These are phyloP conservation scores for Augochlora pura DNA, from an alignment of 1,140 invertebrate species.

Conservation along the genomic window DNA sequence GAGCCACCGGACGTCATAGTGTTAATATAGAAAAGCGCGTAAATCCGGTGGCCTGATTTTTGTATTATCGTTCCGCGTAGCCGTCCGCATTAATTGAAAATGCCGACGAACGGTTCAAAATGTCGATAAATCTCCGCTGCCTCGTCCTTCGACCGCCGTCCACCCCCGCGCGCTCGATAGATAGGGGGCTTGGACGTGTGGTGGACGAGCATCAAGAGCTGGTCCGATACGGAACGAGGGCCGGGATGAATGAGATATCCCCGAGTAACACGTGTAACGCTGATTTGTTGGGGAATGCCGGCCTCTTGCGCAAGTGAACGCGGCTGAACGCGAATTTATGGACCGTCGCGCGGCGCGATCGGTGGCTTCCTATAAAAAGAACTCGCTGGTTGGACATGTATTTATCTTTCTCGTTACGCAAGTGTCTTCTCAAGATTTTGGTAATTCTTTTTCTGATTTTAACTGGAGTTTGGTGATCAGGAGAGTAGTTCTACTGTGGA, in stretches of 20 bases:
- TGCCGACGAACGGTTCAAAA: constrained; percentile 53
- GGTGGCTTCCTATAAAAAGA: too few species aligned
- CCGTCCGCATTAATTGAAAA: constrained; percentile 53
- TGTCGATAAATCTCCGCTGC: constrained; percentile 58
- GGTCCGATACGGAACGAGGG: constrained; percentile 8
- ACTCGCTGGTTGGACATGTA: too few species aligned
- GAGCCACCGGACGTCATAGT: too few species aligned
- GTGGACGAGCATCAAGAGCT: constrained; percentile 8
- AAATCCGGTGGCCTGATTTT: constrained; percentile 17
- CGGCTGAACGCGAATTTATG: constrained; percentile 2
- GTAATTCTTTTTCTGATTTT: too few species aligned
- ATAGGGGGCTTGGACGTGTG: constrained; percentile 35
- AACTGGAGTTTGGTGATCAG: too few species aligned
- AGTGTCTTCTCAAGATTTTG: too few species aligned
- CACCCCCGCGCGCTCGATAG: constrained; percentile 19
- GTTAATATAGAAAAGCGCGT: background rate
- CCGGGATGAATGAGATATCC: constrained; percentile 47
- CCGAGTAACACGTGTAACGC: constrained; percentile 58
- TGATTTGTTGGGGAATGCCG: constrained; percentile 53
- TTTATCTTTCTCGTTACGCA: too few species aligned
- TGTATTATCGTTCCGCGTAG: constrained; percentile 37
- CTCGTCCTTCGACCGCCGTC: constrained; percentile 9
- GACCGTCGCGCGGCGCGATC: too few species aligned
- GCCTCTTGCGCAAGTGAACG: background rate
- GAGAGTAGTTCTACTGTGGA: too few species aligned